Evolutionary conservation across 2,113 vertebrate species (phyloP).

Genomic region (Ascaphus truei): DNA sequence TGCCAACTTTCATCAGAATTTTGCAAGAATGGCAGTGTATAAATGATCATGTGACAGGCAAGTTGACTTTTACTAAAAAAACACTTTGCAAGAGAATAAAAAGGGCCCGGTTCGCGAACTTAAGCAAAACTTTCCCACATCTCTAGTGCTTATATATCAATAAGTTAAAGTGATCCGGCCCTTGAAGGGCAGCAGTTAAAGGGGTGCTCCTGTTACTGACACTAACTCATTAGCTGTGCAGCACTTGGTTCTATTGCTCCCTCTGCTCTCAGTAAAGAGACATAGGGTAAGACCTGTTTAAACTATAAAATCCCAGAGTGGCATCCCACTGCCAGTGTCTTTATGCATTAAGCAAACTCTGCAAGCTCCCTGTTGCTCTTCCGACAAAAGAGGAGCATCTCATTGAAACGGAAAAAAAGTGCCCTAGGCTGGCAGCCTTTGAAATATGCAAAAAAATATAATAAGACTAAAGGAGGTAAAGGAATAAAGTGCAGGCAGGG

Average conservation of each 20-base stretch:
- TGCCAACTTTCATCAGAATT: no score
- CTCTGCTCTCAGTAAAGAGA: background rate
- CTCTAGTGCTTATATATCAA: no score
- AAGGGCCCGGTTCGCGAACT: no score
- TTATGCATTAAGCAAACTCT: slow-evolving; percentile 8
- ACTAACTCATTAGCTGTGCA: background rate
- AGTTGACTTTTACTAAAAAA: no score
- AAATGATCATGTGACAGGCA: no score
- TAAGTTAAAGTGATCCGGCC: no score
- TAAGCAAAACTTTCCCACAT: no score
- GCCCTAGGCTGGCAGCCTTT: slow-evolving; percentile 27
- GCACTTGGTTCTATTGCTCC: background rate
- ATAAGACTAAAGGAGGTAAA: slow-evolving; percentile 25
- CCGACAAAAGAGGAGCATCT: background rate
- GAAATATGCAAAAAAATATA: slow-evolving; percentile 28
- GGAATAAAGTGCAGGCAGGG: slow-evolving; percentile 1
- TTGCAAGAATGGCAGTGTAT: no score
- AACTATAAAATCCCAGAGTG: slow-evolving; percentile 19
- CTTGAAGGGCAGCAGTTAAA: no score
- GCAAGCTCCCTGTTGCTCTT: background rate
- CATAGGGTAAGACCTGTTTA: slow-evolving; percentile 12
- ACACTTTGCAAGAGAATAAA: no score
- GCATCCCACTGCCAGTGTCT: background rate
- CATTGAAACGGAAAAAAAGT: background rate
- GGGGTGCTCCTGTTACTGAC: background rate